Base-by-base conservation (phyloP, 2,113 vertebrate genomes). In the Nannospalax galili region DNA sequence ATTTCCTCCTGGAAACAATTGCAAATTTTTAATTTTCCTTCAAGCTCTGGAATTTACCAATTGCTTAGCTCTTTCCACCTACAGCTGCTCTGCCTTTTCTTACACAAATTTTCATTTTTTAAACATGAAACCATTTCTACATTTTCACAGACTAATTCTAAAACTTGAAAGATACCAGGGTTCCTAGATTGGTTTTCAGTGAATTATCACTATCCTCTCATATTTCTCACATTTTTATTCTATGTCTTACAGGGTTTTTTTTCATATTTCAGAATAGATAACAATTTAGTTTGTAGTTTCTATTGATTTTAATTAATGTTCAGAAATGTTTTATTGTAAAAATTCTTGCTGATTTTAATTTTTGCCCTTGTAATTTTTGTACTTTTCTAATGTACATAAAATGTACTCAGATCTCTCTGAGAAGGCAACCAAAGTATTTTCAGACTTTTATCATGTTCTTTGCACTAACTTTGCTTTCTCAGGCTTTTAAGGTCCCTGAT, bases 161-260 rank as follows among this genome's bases (percentile, higher is more conserved):
- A 73, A 96, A 92, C 28, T 84, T 37, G n/a, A 87, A 92, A 94
- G 22, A 94, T 20, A 84, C 14, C 14, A 84, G 26, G 75, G 10
- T 24, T 81, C 40, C 14, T 56, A 3, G 86, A 58, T 1, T 96
- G 60, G 91, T 70, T 77, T 72, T 45, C 9, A 96, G 52, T 90
- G 30, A 37, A 35, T 77, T 22, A 58, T 65, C 28, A 22, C 2
- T 56, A 90, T 93, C 24, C 65, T 56, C 0, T 92, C 35, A 74
- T 72, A 52, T 48, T 82, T 92, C 56, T 69, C 40, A 81, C 58
- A 20, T 70, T 70, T 77, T 86, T 79, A 20, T 64, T 78, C 1
- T 74, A 35, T 91, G 26, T 77, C 92, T 84, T 88, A 2, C 60
- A 40, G n/a, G 14, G 52, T 88, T 52, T 16, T 72, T 64, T 4